Conservation (phyloP, 2,888 invertebrate genomes). For the Spisula subtruncata region DNA sequence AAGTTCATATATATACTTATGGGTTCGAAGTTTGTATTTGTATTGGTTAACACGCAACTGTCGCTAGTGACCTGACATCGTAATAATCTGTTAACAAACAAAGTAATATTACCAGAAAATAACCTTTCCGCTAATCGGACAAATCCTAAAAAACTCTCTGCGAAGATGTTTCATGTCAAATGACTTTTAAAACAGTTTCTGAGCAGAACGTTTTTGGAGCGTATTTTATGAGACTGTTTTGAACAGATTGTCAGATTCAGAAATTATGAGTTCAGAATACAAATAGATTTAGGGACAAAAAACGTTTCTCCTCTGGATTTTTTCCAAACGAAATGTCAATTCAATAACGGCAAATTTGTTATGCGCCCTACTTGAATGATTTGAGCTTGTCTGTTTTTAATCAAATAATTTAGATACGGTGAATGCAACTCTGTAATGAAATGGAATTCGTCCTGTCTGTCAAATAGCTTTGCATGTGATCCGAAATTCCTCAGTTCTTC, state of each 20-base stretch:
- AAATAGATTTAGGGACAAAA: not conserved
- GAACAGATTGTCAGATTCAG: not conserved
- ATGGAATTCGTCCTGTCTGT: not conserved
- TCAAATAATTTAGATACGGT: not conserved
- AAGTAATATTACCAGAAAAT: no score
- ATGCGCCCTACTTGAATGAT: not conserved
- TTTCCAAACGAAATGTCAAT: slow-evolving; percentile 22
- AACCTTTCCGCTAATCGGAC: no score
- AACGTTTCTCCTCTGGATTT: not conserved
- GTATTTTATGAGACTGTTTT: not conserved
- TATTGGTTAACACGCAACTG: no score
- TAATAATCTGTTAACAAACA: no score
- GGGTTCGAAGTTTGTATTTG: no score
- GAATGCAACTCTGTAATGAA: not conserved
- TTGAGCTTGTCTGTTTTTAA: not conserved
- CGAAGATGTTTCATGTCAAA: not conserved
- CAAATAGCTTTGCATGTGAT: not conserved
- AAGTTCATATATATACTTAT: no score
- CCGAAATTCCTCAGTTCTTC: slow-evolving; percentile 4
- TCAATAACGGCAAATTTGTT: not conserved
- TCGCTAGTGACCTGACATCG: no score
- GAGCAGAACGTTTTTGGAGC: not conserved
- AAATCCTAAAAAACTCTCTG: not conserved
- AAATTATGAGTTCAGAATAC: slow-evolving; percentile 14
- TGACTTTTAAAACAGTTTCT: not conserved